phyloP scores from a whole-genome alignment of 2,113 vertebrate genomes.

The Tylochromis polylepis region DNA sequence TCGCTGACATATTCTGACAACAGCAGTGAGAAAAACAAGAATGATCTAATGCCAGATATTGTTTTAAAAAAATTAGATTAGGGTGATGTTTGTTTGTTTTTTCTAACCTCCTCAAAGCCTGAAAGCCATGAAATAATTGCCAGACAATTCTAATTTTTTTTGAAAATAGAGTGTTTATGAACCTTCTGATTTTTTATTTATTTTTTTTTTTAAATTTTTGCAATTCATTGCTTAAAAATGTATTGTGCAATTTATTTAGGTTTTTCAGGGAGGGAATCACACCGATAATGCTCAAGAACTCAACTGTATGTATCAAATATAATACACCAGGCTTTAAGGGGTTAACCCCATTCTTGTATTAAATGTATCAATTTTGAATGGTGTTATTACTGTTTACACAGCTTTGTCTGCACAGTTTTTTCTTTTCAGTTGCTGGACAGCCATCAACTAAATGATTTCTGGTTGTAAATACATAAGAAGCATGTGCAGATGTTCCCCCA shows the following conservation, averaged over 20 bases:
- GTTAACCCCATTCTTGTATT: not conserved
- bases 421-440: not conserved
- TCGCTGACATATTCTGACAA: not conserved
- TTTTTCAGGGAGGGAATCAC: not conserved
- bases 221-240: not conserved
- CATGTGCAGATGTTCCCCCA: not conserved
- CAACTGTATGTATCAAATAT: not conserved
- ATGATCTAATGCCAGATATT: not conserved
- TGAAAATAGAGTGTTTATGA: not conserved
- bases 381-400: not conserved
- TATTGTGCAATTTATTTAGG: not conserved
- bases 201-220: too few species aligned
- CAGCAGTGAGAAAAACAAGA: not conserved
- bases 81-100: not conserved
- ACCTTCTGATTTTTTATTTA: not conserved
- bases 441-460: not conserved
- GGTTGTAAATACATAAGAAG: not conserved
- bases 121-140: not conserved
- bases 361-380: not conserved
- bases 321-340: not conserved
- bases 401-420: fast-evolving
- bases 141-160: not conserved
- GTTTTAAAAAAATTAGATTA: not conserved
- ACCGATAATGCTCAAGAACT: not conserved
- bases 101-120: not conserved